Conservation (phyloP, 2,888 invertebrate species). For the Cephus runcator region DNA sequence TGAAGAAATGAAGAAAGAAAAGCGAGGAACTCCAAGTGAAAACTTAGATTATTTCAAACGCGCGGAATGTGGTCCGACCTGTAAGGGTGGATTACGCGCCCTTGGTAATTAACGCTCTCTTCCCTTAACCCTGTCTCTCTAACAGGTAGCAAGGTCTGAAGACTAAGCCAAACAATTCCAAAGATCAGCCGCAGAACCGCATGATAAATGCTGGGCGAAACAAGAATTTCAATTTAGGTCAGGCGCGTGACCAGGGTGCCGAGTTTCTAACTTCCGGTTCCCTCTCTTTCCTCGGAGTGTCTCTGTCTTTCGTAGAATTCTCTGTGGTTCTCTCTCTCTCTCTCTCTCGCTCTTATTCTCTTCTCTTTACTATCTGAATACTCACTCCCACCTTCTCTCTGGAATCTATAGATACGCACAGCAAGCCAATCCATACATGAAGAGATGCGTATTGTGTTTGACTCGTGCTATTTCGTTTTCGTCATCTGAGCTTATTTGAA, state of each 20-base stretch:
- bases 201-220: conserved; percentile 49
- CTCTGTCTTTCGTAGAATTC: background rate
- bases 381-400: background rate
- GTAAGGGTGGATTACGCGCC: background rate
- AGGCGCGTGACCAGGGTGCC: conserved; percentile 43
- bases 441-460: conserved; percentile 7
- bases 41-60: too few species aligned
- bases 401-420: too few species aligned
- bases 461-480: background rate
- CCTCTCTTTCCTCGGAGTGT: background rate
- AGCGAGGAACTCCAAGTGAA: too few species aligned
- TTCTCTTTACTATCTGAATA: background rate
- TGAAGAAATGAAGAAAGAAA: too few species aligned
- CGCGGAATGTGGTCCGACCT: background rate
- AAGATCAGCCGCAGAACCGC: conserved; percentile 29
- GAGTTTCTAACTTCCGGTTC: conserved; percentile 28
- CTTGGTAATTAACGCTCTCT: conserved; percentile 12
- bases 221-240: conserved; percentile 59
- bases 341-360: background rate
- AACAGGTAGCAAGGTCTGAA: conserved; percentile 9
- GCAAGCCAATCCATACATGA: background rate
- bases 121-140: conserved; percentile 3
- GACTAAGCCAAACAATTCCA: conserved; percentile 22
- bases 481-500: background rate
- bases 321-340: background rate